Evolutionary conservation across 2,888 invertebrate genomes (phyloP).

Genomic region (Aromia moschata): DNA sequence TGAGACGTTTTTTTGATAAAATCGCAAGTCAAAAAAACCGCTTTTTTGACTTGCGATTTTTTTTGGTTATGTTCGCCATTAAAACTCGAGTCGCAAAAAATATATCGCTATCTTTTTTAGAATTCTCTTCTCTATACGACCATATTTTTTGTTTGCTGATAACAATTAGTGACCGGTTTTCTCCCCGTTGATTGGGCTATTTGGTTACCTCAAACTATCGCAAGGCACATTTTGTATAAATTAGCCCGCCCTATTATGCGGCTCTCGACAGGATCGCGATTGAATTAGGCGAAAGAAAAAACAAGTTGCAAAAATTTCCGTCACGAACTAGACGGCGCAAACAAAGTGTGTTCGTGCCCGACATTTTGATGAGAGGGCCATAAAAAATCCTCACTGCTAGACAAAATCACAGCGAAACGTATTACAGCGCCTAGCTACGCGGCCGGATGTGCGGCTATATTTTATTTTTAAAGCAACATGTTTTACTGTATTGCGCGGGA

Average conservation of each 20-base stretch:
- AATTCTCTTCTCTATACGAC: too few relatives aligned
- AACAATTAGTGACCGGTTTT: too few relatives aligned
- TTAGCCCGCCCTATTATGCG: not conserved
- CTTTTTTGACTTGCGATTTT: too few relatives aligned
- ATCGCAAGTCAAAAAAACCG: too few relatives aligned
- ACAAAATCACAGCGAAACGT: slow-evolving; percentile 29
- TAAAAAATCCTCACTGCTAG: slow-evolving; percentile 25
- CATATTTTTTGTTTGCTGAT: too few relatives aligned
- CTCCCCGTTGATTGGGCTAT: too few relatives aligned
- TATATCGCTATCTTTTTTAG: too few relatives aligned
- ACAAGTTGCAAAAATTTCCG: slow-evolving; percentile 25
- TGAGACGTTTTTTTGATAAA: too few relatives aligned
- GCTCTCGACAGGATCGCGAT: slow-evolving; percentile 4
- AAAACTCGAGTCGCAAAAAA: too few relatives aligned
- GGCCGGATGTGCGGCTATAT: not conserved
- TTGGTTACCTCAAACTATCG: too few relatives aligned
- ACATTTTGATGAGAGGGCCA: slow-evolving; percentile 29
- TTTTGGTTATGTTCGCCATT: too few relatives aligned
- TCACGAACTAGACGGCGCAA: slow-evolving; percentile 36
- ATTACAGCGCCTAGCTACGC: not conserved
- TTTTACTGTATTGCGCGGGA: not conserved
- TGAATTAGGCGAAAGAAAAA: slow-evolving; percentile 18
- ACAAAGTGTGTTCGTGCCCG: slow-evolving; percentile 36
- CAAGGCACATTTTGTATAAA: not conserved
- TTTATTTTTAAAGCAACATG: not conserved